A percentile compares a stretch with the other conserved stretches of the same genome.
Evolutionary conservation across 2,113 vertebrate genomes (phyloP).

Genomic region (Microcebus murinus): DNA sequence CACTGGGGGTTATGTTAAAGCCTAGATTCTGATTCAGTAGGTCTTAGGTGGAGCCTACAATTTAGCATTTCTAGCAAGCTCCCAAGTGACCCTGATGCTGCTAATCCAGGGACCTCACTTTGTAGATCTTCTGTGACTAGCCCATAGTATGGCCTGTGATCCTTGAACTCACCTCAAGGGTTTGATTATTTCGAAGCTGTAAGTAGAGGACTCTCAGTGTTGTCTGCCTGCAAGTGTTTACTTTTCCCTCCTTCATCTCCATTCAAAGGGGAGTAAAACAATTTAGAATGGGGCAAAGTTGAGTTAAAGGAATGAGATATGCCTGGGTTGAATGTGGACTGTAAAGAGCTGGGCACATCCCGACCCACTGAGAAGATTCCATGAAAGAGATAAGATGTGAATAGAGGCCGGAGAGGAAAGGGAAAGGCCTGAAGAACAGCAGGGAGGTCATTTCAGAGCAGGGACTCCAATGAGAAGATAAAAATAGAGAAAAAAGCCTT

Average conservation of each 20-base stretch:
- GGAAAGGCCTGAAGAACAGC: not conserved
- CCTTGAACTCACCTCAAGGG: not conserved
- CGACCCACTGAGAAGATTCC: not conserved
- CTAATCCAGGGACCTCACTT: not conserved
- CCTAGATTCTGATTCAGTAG: not conserved
- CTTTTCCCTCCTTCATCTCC: not conserved
- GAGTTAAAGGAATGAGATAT: not conserved
- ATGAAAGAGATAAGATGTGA: not conserved
- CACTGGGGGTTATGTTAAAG: not conserved
- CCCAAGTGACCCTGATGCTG: not conserved
- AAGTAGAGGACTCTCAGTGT: not conserved
- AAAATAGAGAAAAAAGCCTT: conserved; percentile 18
- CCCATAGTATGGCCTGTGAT: not conserved
- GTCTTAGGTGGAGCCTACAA: not conserved
- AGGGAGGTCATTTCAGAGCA: conserved; percentile 22
- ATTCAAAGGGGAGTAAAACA: conserved; percentile 3
- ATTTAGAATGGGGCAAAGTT: not conserved
- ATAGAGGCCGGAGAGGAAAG: not conserved
- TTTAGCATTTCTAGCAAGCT: not conserved
- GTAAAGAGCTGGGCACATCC: not conserved
- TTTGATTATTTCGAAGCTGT: conserved; percentile 29
- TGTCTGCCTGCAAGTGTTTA: not conserved
- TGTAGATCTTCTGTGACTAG: not conserved
- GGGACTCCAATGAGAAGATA: not conserved
- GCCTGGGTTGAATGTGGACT: not conserved